These are phyloP conservation scores for Melanotaenia nigrans DNA, from an alignment of 2,797 vertebrate genomes.

Conservation along the genomic window DNA sequence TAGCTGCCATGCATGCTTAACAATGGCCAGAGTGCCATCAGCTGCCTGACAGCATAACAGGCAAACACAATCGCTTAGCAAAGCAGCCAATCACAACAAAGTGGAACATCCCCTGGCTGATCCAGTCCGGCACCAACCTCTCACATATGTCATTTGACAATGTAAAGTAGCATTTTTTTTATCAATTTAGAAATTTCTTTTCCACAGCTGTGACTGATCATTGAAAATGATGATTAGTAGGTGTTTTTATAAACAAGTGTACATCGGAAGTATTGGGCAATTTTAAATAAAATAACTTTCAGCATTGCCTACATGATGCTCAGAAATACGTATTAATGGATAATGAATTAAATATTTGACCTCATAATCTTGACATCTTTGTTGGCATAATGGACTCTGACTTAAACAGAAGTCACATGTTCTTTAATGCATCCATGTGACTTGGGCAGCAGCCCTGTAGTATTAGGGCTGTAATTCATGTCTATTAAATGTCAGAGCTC, in stretches of 20 bases:
- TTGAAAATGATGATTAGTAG: conserved; percentile 11
- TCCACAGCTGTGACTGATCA: background rate
- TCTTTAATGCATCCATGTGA: conserved; percentile 16
- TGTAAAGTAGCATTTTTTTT: background rate
- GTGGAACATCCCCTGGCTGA: background rate
- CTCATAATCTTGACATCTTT: background rate
- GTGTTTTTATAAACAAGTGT: background rate
- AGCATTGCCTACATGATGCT: conserved; percentile 1
- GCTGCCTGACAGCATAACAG: background rate
- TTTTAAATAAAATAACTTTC: background rate
- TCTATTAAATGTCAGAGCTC: conserved; percentile 56
- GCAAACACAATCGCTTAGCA: background rate
- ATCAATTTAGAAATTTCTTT: background rate
- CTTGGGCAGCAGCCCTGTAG: background rate
- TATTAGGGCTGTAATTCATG: conserved; percentile 10
- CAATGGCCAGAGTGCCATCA: background rate
- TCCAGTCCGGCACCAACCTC: background rate
- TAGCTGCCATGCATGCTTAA: background rate
- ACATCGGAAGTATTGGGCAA: background rate
- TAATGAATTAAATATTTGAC: background rate
- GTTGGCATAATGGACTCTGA: background rate
- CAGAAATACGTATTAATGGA: background rate
- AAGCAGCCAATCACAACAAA: background rate
- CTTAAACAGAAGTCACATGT: background rate
- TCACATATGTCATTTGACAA: background rate